phyloP scores from a whole-genome alignment of 2,797 vertebrate genomes.

The Falco berigora region DNA sequence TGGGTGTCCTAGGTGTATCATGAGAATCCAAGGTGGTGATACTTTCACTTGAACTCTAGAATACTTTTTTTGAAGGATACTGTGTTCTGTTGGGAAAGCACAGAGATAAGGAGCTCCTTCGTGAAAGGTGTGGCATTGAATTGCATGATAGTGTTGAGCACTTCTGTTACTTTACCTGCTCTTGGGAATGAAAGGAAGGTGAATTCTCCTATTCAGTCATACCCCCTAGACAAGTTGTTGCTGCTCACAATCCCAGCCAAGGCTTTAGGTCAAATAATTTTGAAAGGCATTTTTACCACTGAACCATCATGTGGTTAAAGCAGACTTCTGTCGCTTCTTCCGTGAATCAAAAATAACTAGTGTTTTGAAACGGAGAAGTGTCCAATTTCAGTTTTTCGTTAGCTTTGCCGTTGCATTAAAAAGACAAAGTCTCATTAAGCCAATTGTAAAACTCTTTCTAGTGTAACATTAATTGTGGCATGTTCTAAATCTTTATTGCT shows the following conservation, averaged over 20 bases:
- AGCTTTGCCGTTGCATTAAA: not conserved
- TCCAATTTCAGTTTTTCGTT: not conserved
- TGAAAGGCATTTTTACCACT: not conserved
- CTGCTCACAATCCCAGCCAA: not conserved
- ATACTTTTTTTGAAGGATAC: not conserved
- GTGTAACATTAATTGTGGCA: not conserved
- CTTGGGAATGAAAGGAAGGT: not conserved
- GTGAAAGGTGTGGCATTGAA: not conserved
- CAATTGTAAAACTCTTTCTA: not conserved
- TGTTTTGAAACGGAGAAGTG: not conserved
- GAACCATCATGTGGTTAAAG: not conserved
- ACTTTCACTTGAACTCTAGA: not conserved
- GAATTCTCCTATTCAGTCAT: not conserved
- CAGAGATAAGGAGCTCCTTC: not conserved
- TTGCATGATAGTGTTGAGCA: not conserved
- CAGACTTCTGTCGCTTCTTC: not conserved
- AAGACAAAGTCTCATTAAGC: not conserved
- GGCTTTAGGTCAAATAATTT: not conserved
- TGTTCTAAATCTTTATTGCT: not conserved
- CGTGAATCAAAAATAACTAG: not conserved
- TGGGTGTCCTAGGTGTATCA: not conserved
- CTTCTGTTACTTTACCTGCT: not conserved
- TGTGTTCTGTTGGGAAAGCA: not conserved
- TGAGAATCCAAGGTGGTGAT: not conserved
- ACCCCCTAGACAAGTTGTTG: not conserved